phyloP scores from a whole-genome alignment of 2,113 vertebrate genomes.

The Thunnus thynnus region DNA sequence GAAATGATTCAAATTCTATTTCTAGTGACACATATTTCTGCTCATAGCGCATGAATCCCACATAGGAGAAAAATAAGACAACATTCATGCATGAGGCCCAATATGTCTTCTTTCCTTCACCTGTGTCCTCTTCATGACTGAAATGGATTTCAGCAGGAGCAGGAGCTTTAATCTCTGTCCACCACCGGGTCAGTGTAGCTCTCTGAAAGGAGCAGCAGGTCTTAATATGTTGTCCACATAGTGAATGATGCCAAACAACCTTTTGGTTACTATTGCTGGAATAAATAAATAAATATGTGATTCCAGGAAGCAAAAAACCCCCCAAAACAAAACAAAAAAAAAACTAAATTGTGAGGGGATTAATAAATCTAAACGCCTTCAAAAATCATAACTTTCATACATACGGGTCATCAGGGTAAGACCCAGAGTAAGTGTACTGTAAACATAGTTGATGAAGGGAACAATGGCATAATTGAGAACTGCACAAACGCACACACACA shows the following conservation, averaged over 20 bases:
- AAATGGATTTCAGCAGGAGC: conserved; percentile 38
- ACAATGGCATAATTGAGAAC: conserved; percentile 67
- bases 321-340: not conserved
- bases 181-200: conserved; percentile 14
- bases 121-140: conserved; percentile 16
- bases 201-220: conserved; percentile 32
- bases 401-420: conserved; percentile 41
- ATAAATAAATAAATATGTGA: conserved; percentile 29
- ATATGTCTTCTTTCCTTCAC: conserved; percentile 3
- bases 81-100: not conserved
- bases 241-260: conserved; percentile 20
- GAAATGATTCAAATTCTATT: no score
- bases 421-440: conserved; percentile 26
- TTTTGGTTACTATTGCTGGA: conserved; percentile 12
- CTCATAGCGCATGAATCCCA: no score
- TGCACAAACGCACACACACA: conserved; percentile 15
- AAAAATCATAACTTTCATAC: conserved; percentile 27
- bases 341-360: conserved; percentile 44
- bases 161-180: conserved; percentile 38
- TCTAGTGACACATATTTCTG: no score
- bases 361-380: conserved; percentile 58
- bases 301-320: conserved; percentile 34
- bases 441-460: conserved; percentile 74
- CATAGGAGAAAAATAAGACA: no score
- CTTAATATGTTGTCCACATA: conserved; percentile 24